Percentiles rank a stretch among this genome's conserved stretches.
Evolutionary conservation across 2,888 invertebrate species (phyloP).

Genomic region (Baronia brevicornis): DNA sequence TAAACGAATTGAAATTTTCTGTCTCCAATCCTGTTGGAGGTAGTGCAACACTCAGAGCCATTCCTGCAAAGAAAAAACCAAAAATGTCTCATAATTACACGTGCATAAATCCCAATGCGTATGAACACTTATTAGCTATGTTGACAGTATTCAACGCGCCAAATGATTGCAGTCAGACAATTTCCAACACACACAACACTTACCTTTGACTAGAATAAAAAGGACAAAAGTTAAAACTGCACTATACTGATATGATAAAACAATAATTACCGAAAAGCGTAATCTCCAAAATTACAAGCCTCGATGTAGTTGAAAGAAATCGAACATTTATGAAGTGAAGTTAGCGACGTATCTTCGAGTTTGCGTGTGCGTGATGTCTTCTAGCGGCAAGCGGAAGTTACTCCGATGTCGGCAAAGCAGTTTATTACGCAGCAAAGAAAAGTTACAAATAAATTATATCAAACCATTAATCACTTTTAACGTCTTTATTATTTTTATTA

Average conservation of each 20-base stretch:
- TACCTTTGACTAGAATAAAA: slow-evolving; percentile 33
- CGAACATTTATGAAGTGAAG: slow-evolving; percentile 71
- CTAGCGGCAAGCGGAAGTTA: slow-evolving; percentile 67
- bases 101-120: slow-evolving; percentile 58
- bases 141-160: slow-evolving; percentile 71
- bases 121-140: slow-evolving; percentile 53
- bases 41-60: slow-evolving; percentile 78
- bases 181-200: slow-evolving; percentile 30
- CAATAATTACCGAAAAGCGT: slow-evolving; percentile 70
- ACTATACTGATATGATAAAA: slow-evolving; percentile 40
- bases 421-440: slow-evolving; percentile 50
- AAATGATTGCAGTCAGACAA: slow-evolving; percentile 47
- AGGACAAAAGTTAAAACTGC: slow-evolving; percentile 28
- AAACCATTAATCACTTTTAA: slow-evolving; percentile 12
- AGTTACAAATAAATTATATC: slow-evolving; percentile 11
- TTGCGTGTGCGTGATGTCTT: slow-evolving; percentile 62
- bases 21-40: slow-evolving; percentile 74
- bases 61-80: slow-evolving; percentile 63
- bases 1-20: slow-evolving; percentile 68
- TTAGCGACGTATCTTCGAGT: slow-evolving; percentile 45
- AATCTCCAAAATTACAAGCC: slow-evolving; percentile 65
- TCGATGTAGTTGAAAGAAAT: slow-evolving; percentile 68
- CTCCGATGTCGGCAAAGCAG: slow-evolving; percentile 50
- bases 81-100: slow-evolving; percentile 57
- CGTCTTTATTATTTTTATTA: background rate